phyloP scores from a whole-genome alignment of 1,140 invertebrate genomes.

The Eueides isabella region DNA sequence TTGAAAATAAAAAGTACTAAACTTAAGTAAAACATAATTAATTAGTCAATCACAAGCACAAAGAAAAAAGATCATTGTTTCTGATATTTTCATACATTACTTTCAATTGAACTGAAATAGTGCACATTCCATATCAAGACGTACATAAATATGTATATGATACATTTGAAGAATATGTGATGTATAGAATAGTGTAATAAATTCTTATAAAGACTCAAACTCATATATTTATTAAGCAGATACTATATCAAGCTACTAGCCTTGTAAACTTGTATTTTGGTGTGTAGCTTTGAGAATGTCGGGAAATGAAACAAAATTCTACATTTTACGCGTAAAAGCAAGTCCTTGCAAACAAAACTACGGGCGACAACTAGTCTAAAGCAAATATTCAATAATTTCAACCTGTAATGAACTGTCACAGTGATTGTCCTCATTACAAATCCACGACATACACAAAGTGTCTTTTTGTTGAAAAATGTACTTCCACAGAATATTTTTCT shows the following conservation, averaged over 20 bases:
- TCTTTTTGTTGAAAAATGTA: slow-evolving; percentile 1
- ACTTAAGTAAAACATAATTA: not conserved
- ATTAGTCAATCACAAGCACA: not conserved
- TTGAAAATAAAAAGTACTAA: not conserved
- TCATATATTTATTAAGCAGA: too few relatives aligned
- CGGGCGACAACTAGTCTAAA: not conserved
- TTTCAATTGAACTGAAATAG: not conserved
- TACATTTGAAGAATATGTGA: too few relatives aligned
- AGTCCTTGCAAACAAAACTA: too few relatives aligned
- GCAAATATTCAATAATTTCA: not conserved
- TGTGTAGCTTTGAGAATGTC: too few relatives aligned
- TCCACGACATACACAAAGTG: not conserved
- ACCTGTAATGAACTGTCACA: not conserved
- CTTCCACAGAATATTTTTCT: slow-evolving; percentile 65
- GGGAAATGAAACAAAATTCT: too few relatives aligned
- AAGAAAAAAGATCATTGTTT: not conserved
- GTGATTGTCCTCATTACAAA: slow-evolving; percentile 3
- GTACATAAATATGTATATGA: too few relatives aligned
- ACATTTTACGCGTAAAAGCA: too few relatives aligned
- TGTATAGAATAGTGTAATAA: too few relatives aligned
- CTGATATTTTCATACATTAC: not conserved
- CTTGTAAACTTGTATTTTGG: too few relatives aligned
- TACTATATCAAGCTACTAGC: too few relatives aligned
- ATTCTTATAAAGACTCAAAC: too few relatives aligned
- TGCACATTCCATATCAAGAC: not conserved